phyloP scores from a whole-genome alignment of 2,113 vertebrate genomes.

The Larimichthys crocea region DNA sequence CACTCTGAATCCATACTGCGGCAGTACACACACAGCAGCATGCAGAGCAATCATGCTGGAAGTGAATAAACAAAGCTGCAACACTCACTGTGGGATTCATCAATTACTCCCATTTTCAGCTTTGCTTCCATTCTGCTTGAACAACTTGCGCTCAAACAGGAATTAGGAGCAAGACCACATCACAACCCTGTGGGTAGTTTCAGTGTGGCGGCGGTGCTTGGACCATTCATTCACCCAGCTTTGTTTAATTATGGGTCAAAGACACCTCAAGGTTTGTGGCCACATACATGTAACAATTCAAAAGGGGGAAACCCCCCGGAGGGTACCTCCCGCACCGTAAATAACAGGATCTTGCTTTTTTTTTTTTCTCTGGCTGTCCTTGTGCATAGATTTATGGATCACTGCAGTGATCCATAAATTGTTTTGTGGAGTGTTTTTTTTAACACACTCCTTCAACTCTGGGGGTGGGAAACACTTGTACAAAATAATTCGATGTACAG shows the following conservation, averaged over 20 bases:
- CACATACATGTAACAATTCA: constrained; percentile 48
- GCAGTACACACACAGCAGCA: not conserved
- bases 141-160: constrained; percentile 47
- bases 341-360: constrained; percentile 31
- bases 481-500: not conserved
- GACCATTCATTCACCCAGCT: constrained; percentile 55
- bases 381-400: constrained; percentile 22
- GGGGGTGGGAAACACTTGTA: constrained; percentile 1
- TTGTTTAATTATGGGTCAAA: constrained; percentile 64
- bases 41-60: not conserved
- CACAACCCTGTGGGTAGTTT: constrained; percentile 42
- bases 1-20: not conserved
- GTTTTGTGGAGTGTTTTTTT: constrained; percentile 25
- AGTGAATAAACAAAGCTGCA: constrained; percentile 32
- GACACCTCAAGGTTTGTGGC: constrained; percentile 65
- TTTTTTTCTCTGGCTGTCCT: constrained; percentile 3
- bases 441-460: constrained; percentile 1
- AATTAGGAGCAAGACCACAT: constrained; percentile 54
- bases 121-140: constrained; percentile 43
- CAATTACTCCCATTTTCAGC: constrained; percentile 31
- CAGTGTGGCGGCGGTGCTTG: constrained; percentile 24
- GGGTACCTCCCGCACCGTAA: constrained; percentile 43
- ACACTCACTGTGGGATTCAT: constrained; percentile 16
- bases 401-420: constrained; percentile 25
- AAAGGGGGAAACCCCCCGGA: not conserved